A percentile compares a stretch with the other conserved stretches of the same genome.
Conservation (phyloP, 2,888 invertebrate genomes). For the Platynereis dumerilii region DNA sequence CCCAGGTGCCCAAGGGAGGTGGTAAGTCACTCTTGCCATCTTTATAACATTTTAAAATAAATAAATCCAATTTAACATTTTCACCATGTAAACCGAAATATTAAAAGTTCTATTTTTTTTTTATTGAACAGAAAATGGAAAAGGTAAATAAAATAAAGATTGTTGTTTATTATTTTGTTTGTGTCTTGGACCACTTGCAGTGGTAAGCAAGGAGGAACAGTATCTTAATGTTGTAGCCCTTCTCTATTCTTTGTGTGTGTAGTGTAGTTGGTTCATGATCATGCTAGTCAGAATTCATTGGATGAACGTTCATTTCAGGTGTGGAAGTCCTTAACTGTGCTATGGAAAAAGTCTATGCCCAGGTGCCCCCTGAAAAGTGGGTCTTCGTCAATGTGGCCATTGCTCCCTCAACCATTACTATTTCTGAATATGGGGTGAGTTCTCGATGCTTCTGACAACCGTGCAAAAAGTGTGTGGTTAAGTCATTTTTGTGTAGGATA, state of each 20-base stretch:
- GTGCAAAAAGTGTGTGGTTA: too few species aligned
- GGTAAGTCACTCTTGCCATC: too few species aligned
- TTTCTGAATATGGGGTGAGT: slow-evolving; percentile 79
- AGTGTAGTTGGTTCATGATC: too few species aligned
- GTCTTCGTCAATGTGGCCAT: slow-evolving; percentile 82
- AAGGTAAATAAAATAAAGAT: background rate
- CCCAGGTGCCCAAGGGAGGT: slow-evolving; percentile 43
- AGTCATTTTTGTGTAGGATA: too few species aligned
- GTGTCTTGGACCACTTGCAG: background rate
- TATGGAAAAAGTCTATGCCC: slow-evolving; percentile 74
- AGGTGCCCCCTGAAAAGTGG: slow-evolving; percentile 67
- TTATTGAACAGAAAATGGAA: background rate
- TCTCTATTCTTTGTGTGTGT: too few species aligned
- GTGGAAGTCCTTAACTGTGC: slow-evolving; percentile 93
- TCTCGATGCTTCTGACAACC: background rate
- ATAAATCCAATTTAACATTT: too few species aligned
- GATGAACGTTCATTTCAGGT: slow-evolving; percentile 67
- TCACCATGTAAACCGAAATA: slow-evolving; percentile 1
- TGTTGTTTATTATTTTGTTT: background rate
- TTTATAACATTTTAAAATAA: too few species aligned
- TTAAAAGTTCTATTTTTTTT: background rate
- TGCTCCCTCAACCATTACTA: slow-evolving; percentile 88
- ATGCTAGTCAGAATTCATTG: background rate
- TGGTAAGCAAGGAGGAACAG: too few species aligned
- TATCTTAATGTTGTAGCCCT: too few species aligned